Evolutionary conservation across 2,113 vertebrate species (phyloP), one percentile per base, ranked within the genome.

Genomic region (Calypte anna): DNA sequence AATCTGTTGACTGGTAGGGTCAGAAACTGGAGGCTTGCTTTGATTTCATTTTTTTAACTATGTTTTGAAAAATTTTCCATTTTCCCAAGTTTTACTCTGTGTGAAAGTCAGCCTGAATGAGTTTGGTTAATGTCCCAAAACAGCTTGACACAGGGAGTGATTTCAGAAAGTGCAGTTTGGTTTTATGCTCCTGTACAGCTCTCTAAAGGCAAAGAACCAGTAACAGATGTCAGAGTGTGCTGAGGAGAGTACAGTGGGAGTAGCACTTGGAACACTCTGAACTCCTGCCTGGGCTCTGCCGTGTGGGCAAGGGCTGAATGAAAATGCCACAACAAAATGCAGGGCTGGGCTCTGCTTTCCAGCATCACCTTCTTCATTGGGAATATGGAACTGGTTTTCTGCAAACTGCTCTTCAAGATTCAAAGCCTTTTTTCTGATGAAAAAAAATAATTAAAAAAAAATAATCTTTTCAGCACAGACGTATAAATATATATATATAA

Each of bases 291-390:
- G 46, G 38, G 67, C 74, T 69, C 24, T 54, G 70, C 25, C 64
- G 4, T 4, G 48, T 33, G 59, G 59, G 80, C 64, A 67, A 6
- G 1, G 54, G 21, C 16, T 51, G 36, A 55, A 85, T 31, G 53
- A n/a, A 50, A 33, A 13, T 5, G 24, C 1, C 57, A 4, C 2
- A 10, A 28, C 0, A 14, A 38, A 25, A 25, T 1, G 30, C 27
- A 8, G 38, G 18, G 10, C 58, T 50, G 46, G 57, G 19, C 14
- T 16, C 40, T 16, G 16, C 0, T 66, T 36, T 33, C 23, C 75
- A 10, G 3, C 0, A 1, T 66, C 15, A 3, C 12, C 57, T 57
- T 51, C 14, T 14, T 80, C 40, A 3, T 1, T 18, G 27, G 40
- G 69, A 66, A 44, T 4, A 15, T 14, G 4, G 1, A 9, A 7